These are phyloP conservation scores for Peromyscus nudipes DNA, from an alignment of 2,797 vertebrate genomes.

Conservation along the genomic window DNA sequence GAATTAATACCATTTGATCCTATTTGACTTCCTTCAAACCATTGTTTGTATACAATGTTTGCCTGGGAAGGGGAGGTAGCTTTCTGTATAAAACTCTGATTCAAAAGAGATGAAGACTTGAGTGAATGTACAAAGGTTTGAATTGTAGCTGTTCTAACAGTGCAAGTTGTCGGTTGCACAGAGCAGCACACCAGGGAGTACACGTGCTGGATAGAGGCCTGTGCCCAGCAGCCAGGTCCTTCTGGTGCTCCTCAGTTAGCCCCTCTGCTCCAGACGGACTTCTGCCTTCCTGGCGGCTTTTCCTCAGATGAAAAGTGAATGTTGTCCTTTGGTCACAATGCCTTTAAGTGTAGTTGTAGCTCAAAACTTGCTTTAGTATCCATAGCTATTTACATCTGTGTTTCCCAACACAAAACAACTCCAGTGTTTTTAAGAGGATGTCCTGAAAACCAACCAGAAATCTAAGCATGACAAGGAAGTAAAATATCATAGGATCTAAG, in stretches of 20 bases:
- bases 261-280: neutral
- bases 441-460: neutral
- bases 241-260: neutral
- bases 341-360: neutral
- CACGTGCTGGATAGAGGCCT: neutral
- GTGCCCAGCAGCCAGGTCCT: neutral
- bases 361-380: neutral
- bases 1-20: neutral
- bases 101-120: neutral
- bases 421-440: neutral
- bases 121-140: neutral
- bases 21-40: neutral
- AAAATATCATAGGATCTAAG: no score
- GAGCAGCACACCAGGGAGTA: neutral
- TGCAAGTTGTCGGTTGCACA: neutral
- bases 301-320: neutral
- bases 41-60: neutral
- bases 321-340: neutral
- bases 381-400: neutral
- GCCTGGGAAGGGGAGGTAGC: neutral
- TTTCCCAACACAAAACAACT: neutral
- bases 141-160: neutral
- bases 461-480: neutral
- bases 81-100: neutral
- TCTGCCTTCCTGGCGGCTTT: neutral